phyloP scores from a whole-genome alignment of 2,888 invertebrate species.

The Tenthredo amoena region DNA sequence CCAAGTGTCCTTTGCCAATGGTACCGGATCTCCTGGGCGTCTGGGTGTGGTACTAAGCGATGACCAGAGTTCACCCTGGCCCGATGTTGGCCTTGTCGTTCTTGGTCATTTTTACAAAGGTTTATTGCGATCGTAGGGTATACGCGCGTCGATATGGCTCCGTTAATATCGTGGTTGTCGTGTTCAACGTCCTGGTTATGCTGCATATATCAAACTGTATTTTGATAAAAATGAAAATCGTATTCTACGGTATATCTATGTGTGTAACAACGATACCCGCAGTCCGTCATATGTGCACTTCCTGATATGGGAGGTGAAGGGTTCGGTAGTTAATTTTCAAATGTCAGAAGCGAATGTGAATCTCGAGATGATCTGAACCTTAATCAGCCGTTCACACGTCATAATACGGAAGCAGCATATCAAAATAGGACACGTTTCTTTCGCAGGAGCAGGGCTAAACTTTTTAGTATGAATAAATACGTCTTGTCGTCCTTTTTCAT shows the following conservation, averaged over 20 bases:
- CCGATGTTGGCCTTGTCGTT: conserved; percentile 33
- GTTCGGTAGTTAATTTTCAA: conserved; percentile 1
- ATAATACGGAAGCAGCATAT: background rate
- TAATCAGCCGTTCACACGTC: background rate
- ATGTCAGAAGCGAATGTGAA: background rate
- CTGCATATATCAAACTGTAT: conserved; percentile 28
- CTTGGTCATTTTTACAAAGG: conserved; percentile 22
- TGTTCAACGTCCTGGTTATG: conserved; percentile 49
- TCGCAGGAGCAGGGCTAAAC: background rate
- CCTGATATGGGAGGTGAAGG: background rate
- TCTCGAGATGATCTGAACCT: background rate
- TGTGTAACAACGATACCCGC: background rate
- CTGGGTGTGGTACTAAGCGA: conserved; percentile 64
- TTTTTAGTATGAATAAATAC: background rate
- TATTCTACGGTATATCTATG: background rate
- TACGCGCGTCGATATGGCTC: conserved; percentile 21
- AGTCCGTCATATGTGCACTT: conserved; percentile 1
- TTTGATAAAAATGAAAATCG: background rate
- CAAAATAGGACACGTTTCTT: background rate
- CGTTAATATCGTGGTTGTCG: conserved; percentile 38
- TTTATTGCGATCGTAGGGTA: conserved; percentile 42
- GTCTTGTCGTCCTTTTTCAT: background rate
- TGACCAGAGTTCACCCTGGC: conserved; percentile 32
- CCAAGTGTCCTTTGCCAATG: conserved; percentile 69
- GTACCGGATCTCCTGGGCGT: conserved; percentile 64